These are phyloP conservation scores for Brenthis daphne DNA, from an alignment of 2,888 invertebrate genomes.

Conservation along the genomic window DNA sequence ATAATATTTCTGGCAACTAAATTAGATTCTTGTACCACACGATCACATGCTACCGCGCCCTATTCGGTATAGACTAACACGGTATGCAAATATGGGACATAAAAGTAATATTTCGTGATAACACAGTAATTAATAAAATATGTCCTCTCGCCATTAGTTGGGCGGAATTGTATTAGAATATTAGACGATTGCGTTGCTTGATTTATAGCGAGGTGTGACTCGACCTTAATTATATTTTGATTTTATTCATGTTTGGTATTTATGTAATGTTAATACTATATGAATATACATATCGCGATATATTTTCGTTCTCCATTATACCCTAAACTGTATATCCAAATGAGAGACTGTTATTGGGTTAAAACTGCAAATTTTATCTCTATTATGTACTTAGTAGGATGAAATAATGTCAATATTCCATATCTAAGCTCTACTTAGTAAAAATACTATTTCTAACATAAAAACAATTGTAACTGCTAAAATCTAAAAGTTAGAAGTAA, in stretches of 20 bases:
- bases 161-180: constrained; percentile 50
- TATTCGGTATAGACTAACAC: constrained; percentile 68
- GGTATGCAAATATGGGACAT: constrained; percentile 80
- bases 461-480: too few species aligned
- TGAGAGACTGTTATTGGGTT: too few species aligned
- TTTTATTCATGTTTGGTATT: constrained; percentile 23
- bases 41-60: constrained; percentile 71
- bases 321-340: too few species aligned
- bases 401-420: too few species aligned
- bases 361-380: too few species aligned
- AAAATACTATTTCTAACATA: too few species aligned
- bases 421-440: too few species aligned
- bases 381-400: too few species aligned
- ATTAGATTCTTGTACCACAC: constrained; percentile 32
- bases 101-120: constrained; percentile 81
- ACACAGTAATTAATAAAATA: constrained; percentile 80
- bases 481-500: too few species aligned
- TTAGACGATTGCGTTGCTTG: constrained; percentile 44
- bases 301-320: too few species aligned
- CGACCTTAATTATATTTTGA: constrained; percentile 61
- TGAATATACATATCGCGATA: too few species aligned
- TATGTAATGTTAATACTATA: too few species aligned
- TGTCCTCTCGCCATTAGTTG: constrained; percentile 68
- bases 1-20: neutral
- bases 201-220: constrained; percentile 47